Base-by-base conservation (phyloP, 2,797 vertebrate species). In the Eremophila alpestris region DNA sequence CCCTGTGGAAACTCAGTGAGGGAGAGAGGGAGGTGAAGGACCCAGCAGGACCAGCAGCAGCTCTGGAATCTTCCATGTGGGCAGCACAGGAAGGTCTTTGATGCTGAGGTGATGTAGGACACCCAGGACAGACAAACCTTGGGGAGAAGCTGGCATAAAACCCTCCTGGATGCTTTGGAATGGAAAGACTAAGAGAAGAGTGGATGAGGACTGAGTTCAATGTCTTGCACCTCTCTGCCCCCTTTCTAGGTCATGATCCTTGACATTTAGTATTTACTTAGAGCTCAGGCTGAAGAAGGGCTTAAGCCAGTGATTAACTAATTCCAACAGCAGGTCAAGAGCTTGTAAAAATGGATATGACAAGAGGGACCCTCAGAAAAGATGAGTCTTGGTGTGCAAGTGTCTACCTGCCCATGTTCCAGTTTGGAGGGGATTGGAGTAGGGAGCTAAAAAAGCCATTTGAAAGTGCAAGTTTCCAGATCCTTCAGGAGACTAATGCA, bases 341-440 rank as follows among this genome's bases (percentile, higher is more conserved):
- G 29, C 13, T 65, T 75, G 65, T 40, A 36, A 64, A 93, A 77
- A 43, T 13, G 24, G 32, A 22, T 4, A 24, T 58, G 70, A 41
- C 20, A 36, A 60, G 69, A 64, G 29, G 18, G 18, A 84, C 21
- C 5, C 17, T 59, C 30, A 38, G 65, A 63, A 24, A 32, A 74
- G 15, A 10, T 30, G 29, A 11, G 38, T 40, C 32, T 40, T 8
- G 0, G 7, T 29, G 30, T 43, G 46, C 0, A 2, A 29, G 26
- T 2, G 0, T 62, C 60, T 84, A 41, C 64, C 55, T 73, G 69
- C 23, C 48, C 40, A 21, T 30, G 69, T 16, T 48, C 12, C 62
- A 51, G 18, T 54, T 41, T 41, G 40, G 43, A 81, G 38, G 55
- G 14, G 34, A 22, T 3, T 2, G 8, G 34, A 74, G 23, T 27